Base-by-base conservation (phyloP, 2,113 vertebrate species). In the Scomber scombrus region DNA sequence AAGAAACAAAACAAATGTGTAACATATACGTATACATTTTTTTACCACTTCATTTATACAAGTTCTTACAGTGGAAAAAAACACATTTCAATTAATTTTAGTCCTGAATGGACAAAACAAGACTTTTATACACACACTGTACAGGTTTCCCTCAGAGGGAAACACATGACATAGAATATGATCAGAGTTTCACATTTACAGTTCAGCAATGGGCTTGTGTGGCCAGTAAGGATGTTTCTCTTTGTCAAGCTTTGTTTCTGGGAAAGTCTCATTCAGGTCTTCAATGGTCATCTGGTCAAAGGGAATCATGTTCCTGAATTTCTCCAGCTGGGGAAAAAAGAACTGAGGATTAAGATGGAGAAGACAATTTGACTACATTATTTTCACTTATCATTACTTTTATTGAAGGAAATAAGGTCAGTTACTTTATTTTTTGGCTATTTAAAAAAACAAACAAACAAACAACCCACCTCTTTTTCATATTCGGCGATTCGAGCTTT, bases 281-380 rank as follows among this genome's bases (percentile, higher is more conserved):
- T 97, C 95, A 1, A 93, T 16, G 0, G 96, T 97, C 97, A 98
- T 97, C 92, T 96, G 95, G 0, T 98, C 96, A 77, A 97, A 97
- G 0, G 96, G 96, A 91, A 97, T 95, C 93, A 97, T 96, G 91
- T 16, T 97, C 75, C 8, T 94, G 61, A 96, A 85, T 81, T 96
- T 96, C 82, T 95, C 93, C 51, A 97, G 91, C 96, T 97, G 88
- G 58, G 40, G 3, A 72, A 19, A 14, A 9, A 54, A 51, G 7
- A 23, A 13, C 10, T 47, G 40, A 3, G 34, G 34, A 40, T 40
- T 2, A 40, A 9, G 34, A 40, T 6, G 8, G 34, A 8, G 9
- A 6, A 40, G 34, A 40, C 8, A 9, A 40, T 40, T 40, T 40
- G 7, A 10, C 34, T 40, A 40, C 9, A 40, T 40, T 40, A 40